Percentiles rank a stretch among this genome's conserved stretches.
Conservation (phyloP, 2,797 vertebrate genomes). For the Ateles fusciceps region DNA sequence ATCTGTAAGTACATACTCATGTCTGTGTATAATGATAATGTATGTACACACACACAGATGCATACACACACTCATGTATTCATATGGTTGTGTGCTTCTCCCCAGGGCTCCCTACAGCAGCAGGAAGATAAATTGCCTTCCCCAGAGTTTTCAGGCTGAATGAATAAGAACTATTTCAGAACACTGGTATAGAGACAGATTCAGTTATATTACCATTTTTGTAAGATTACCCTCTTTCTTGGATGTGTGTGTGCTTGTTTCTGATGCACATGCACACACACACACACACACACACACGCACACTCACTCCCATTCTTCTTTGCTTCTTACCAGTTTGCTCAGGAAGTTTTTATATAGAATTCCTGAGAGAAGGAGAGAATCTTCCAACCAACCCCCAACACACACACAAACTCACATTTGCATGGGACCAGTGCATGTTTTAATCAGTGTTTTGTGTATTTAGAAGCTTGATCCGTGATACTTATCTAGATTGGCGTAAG, state of each 20-base stretch:
- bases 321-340: not conserved
- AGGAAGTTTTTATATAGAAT: not conserved
- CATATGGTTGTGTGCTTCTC: not conserved
- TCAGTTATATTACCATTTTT: not conserved
- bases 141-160: constrained; percentile 78
- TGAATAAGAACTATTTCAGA: constrained; percentile 71
- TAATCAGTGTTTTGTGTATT: not conserved
- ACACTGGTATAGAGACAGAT: constrained; percentile 12
- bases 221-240: constrained; percentile 43
- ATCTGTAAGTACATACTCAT: not conserved
- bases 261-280: not conserved
- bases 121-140: constrained; percentile 79
- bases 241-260: not conserved
- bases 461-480: not conserved
- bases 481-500: constrained; percentile 6
- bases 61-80: not conserved
- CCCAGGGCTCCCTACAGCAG: constrained; percentile 51
- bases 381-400: not conserved
- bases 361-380: not conserved
- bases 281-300: not conserved
- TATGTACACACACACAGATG: not conserved
- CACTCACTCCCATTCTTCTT: too few relatives aligned
- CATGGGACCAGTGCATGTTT: constrained; percentile 45
- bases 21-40: not conserved
- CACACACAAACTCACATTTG: not conserved